Evolutionary conservation across 2,113 vertebrate species (phyloP).

Genomic region (Atrichornis clamosus): DNA sequence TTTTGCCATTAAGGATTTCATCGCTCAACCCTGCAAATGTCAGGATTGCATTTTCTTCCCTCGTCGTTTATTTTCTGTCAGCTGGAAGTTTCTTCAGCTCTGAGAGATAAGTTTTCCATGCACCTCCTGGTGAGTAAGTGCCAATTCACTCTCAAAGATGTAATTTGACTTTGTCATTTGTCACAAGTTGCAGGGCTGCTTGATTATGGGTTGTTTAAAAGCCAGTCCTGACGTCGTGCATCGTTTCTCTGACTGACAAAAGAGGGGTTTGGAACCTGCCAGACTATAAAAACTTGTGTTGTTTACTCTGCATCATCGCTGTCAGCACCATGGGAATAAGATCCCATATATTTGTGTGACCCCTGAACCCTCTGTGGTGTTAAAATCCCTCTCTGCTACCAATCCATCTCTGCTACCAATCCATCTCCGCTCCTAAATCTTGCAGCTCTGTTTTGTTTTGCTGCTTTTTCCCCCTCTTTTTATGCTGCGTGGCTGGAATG

Average conservation of each 20-base stretch:
- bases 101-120: background rate
- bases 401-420: background rate
- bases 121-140: conserved; percentile 38
- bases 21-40: background rate
- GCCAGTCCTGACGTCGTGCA: background rate
- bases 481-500: no score
- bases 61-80: background rate
- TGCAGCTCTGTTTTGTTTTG: background rate
- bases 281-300: background rate
- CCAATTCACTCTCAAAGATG: conserved; percentile 11
- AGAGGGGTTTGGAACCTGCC: background rate
- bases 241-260: background rate
- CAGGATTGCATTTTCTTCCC: background rate
- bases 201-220: conserved; percentile 39
- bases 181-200: conserved; percentile 15
- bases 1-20: background rate
- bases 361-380: background rate
- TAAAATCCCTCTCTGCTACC: background rate
- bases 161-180: conserved; percentile 31
- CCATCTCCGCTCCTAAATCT: background rate
- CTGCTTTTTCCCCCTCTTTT: background rate
- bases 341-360: background rate
- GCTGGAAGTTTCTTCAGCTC: background rate
- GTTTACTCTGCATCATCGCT: background rate
- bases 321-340: background rate